phyloP scores from a whole-genome alignment of 2,113 vertebrate species.

The Pygathrix nemaeus region DNA sequence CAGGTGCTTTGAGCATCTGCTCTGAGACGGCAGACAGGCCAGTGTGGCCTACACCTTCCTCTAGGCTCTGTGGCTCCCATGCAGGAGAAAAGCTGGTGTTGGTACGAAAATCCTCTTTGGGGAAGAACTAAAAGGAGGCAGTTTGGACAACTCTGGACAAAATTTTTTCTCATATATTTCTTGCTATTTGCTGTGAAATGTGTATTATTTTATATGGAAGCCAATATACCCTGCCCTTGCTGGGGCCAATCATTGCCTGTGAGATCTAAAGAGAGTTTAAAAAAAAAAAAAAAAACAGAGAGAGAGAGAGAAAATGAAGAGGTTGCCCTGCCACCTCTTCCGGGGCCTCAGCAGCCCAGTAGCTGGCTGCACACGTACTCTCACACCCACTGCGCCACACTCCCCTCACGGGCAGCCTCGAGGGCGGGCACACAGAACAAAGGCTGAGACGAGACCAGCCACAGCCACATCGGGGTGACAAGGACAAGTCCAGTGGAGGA shows the following conservation, averaged over 20 bases:
- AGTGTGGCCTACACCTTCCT: not conserved
- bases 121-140: rapidly evolving
- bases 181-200: rapidly evolving
- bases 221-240: rapidly evolving
- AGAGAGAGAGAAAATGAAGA: no score
- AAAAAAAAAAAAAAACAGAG: no score
- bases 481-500: not conserved
- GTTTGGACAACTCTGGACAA: not conserved
- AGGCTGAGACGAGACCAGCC: not conserved
- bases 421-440: no score
- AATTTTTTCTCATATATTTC: not conserved
- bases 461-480: rapidly evolving
- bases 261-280: not conserved
- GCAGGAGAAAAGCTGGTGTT: rapidly evolving
- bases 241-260: rapidly evolving
- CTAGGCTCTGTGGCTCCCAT: rapidly evolving
- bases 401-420: rapidly evolving
- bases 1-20: rapidly evolving
- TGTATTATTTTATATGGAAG: rapidly evolving
- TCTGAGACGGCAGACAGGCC: rapidly evolving
- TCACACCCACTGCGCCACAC: rapidly evolving
- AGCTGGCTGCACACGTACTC: rapidly evolving
- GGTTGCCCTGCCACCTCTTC: no score
- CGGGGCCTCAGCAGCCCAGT: not conserved
- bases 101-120: no score